phyloP scores from a whole-genome alignment of 1,140 invertebrate species.

The Hypothenemus hampei region DNA sequence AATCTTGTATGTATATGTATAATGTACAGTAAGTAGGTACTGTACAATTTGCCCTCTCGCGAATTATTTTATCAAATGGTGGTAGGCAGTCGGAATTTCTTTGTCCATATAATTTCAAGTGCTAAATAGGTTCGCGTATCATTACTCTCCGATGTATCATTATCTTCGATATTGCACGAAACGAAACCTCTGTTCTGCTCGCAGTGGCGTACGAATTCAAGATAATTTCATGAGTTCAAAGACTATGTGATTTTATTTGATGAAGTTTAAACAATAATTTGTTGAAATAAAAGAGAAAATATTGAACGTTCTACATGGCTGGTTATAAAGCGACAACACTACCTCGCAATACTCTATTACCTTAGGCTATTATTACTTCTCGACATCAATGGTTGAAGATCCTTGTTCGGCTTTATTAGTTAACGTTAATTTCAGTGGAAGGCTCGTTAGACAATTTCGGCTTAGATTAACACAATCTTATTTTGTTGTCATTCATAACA shows the following conservation, averaged over 20 bases:
- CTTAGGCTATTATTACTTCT: slow-evolving; percentile 19
- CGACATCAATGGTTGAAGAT: slow-evolving; percentile 13
- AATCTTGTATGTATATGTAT: too few species aligned
- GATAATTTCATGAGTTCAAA: too few species aligned
- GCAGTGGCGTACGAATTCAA: not conserved
- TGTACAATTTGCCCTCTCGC: slow-evolving; percentile 24
- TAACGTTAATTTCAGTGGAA: slow-evolving; percentile 13
- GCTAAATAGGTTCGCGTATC: slow-evolving; percentile 34
- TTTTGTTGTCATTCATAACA: slow-evolving; percentile 6
- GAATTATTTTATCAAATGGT: slow-evolving; percentile 25
- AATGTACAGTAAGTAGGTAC: too few species aligned
- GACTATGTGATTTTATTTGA: too few species aligned
- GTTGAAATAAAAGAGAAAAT: too few species aligned
- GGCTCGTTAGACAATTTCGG: slow-evolving; percentile 14
- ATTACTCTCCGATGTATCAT: slow-evolving; percentile 30
- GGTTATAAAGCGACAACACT: slow-evolving; percentile 13
- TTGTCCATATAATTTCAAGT: slow-evolving; percentile 37
- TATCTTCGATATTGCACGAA: slow-evolving; percentile 31
- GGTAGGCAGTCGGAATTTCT: slow-evolving; percentile 28
- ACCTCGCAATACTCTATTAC: slow-evolving; percentile 19
- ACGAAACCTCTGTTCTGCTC: slow-evolving; percentile 15
- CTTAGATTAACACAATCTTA: slow-evolving; percentile 13
- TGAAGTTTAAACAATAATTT: too few species aligned
- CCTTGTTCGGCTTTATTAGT: slow-evolving; percentile 19
- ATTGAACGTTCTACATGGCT: slow-evolving; percentile 1